Evolutionary conservation across 1,140 invertebrate species (phyloP).

Genomic region (Antheraea pernyi): DNA sequence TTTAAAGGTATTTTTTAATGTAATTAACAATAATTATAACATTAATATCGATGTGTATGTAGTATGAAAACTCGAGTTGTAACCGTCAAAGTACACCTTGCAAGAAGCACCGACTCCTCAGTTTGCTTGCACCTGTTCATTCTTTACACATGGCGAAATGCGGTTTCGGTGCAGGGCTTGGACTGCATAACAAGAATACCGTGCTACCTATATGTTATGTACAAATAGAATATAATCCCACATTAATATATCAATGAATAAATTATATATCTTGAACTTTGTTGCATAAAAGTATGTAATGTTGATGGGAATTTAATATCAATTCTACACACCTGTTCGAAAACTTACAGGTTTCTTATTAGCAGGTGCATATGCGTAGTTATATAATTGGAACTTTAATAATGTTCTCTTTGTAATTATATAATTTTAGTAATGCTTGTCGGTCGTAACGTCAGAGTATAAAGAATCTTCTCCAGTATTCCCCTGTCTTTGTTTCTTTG

Average conservation of each 20-base stretch:
- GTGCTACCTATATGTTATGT: too few species aligned
- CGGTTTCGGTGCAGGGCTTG: constrained; percentile 43
- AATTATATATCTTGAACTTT: too few species aligned
- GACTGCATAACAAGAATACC: constrained; percentile 25
- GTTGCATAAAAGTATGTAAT: too few species aligned
- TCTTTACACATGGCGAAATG: constrained; percentile 64
- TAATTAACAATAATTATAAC: too few species aligned
- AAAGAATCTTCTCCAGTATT: not conserved
- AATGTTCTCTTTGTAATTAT: not conserved
- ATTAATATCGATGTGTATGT: not conserved
- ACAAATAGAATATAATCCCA: too few species aligned
- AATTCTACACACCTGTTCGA: too few species aligned
- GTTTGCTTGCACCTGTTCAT: constrained; percentile 56
- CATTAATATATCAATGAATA: too few species aligned
- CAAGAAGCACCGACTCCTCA: constrained; percentile 14
- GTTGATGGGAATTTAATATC: too few species aligned
- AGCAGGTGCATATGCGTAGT: not conserved
- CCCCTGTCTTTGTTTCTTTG: too few species aligned
- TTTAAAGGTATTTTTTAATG: too few species aligned
- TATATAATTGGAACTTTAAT: not conserved
- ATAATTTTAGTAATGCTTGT: not conserved
- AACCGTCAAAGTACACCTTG: constrained; percentile 63
- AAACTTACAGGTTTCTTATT: not conserved
- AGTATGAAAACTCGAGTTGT: not conserved
- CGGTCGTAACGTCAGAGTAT: not conserved